phyloP scores from a whole-genome alignment of 37 sponge, comb jelly and placozoan genomes.

The Spongilla lacustris region DNA sequence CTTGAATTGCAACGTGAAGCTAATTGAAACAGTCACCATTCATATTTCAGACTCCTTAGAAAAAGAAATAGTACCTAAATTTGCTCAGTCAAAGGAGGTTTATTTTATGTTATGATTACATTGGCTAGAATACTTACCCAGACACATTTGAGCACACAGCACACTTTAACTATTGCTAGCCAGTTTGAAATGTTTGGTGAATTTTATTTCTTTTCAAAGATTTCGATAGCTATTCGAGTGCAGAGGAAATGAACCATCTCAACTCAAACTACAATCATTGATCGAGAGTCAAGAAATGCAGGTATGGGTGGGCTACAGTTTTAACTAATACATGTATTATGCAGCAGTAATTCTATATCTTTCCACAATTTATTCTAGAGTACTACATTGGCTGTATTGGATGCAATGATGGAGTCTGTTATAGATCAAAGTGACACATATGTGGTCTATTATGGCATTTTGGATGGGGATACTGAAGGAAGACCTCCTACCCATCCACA shows the following conservation, averaged over 20 bases:
- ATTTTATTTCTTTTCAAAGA: constrained; percentile 14
- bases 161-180: too few species aligned
- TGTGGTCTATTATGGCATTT: constrained; percentile 53
- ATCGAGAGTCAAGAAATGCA: constrained; percentile 6
- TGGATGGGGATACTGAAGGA: constrained; percentile 67
- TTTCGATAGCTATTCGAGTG: constrained; percentile 34
- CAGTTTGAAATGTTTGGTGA: too few species aligned
- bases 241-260: not conserved
- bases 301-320: not conserved
- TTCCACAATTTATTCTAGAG: constrained; percentile 11
- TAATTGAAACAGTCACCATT: too few species aligned
- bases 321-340: not conserved
- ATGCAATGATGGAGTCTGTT: constrained; percentile 68
- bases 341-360: not conserved
- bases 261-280: constrained; percentile 16
- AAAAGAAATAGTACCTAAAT: too few species aligned
- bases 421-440: constrained; percentile 29
- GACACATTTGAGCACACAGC: too few species aligned
- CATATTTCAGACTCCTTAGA: too few species aligned
- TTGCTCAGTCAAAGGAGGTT: too few species aligned
- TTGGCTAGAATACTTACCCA: too few species aligned
- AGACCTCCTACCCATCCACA: constrained; percentile 37
- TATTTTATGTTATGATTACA: too few species aligned
- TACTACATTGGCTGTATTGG: constrained; percentile 55
- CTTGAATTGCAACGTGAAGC: too few species aligned